Conservation (phyloP, 2,113 vertebrate genomes). For the Trochalopteron elliotii region DNA sequence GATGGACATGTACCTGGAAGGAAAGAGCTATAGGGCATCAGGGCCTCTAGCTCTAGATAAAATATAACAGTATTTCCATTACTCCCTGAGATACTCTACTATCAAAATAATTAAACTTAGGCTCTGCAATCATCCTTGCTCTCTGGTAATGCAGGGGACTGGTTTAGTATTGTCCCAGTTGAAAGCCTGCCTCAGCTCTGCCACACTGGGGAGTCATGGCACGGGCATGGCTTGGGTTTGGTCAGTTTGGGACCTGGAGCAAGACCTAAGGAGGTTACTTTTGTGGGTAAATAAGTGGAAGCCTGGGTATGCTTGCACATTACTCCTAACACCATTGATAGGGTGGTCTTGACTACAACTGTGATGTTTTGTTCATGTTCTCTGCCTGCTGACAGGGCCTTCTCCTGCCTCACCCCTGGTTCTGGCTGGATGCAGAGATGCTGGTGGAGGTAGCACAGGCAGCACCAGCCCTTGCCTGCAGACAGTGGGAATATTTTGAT, state of each 20-base stretch:
- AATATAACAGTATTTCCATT: background rate
- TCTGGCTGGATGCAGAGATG: background rate
- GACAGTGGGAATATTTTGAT: background rate
- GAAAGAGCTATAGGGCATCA: background rate
- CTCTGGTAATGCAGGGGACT: background rate
- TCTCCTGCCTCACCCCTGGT: background rate
- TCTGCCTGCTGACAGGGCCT: background rate
- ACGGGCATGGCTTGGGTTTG: background rate
- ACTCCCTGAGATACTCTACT: background rate
- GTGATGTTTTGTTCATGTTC: background rate
- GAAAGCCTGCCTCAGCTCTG: background rate
- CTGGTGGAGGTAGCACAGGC: accelerated
- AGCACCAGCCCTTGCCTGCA: background rate
- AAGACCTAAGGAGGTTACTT: background rate
- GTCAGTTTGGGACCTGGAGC: background rate
- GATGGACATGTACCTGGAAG: background rate
- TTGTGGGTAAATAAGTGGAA: background rate
- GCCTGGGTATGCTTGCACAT: background rate
- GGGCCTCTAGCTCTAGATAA: background rate
- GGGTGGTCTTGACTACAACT: background rate
- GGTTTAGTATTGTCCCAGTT: background rate
- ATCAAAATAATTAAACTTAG: background rate
- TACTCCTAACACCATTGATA: no score
- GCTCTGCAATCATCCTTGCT: background rate
- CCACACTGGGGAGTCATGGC: background rate